A percentile compares a stretch with the other conserved stretches of the same genome.
These are phyloP conservation scores for Myotis pilosus DNA, from an alignment of 2,797 vertebrate genomes.

Conservation along the genomic window DNA sequence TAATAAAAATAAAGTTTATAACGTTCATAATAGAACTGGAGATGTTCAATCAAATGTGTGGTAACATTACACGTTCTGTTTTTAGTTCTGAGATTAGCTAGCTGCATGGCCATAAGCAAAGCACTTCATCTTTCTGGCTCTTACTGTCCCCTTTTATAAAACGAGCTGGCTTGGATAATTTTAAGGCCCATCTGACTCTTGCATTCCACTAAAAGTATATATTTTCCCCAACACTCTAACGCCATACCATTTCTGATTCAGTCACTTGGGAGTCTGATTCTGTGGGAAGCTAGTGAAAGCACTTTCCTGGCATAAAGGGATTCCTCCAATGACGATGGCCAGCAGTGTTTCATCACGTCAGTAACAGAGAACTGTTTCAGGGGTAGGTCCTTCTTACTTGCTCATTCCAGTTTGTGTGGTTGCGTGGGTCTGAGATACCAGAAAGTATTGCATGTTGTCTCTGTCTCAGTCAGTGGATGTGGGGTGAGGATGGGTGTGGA, in stretches of 20 bases:
- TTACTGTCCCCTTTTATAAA: background rate
- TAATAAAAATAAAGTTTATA: constrained; percentile 14
- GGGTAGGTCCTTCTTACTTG: background rate
- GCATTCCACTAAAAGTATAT: background rate
- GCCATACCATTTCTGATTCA: background rate
- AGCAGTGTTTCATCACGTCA: background rate
- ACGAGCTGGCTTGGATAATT: background rate
- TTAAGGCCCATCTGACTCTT: background rate
- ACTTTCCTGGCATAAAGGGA: background rate
- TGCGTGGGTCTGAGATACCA: background rate
- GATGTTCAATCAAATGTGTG: background rate
- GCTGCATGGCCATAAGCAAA: background rate
- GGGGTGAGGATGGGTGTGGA: too few species aligned
- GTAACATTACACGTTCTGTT: background rate
- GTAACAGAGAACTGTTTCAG: background rate
- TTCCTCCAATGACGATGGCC: background rate
- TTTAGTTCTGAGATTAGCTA: background rate
- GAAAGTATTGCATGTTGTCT: background rate
- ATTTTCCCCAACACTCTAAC: background rate
- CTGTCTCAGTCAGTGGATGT: background rate
- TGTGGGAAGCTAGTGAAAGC: background rate
- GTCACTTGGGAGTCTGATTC: background rate
- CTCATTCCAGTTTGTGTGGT: background rate
- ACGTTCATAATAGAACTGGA: background rate
- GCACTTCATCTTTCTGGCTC: background rate